These are phyloP conservation scores for Apostichopus leukothele DNA, from an alignment of 53 echinoderm and acorn worm species.

Conservation along the genomic window DNA sequence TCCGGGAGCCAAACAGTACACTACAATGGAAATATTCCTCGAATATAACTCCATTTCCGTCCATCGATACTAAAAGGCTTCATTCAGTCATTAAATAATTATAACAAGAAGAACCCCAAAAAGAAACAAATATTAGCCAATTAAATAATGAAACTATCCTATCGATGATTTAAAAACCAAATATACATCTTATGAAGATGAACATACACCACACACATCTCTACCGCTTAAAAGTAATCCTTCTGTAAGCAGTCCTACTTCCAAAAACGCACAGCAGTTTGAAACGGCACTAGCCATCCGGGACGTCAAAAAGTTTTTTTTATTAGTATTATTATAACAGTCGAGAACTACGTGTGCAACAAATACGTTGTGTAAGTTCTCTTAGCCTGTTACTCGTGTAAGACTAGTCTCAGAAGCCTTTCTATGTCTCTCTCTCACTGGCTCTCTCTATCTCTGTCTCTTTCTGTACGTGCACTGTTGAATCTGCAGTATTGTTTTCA, in stretches of 20 bases:
- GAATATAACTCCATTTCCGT: background rate
- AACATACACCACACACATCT: background rate
- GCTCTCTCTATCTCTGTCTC: no score
- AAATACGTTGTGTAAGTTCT: background rate
- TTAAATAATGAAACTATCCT: background rate
- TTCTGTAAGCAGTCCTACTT: background rate
- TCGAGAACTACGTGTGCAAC: background rate
- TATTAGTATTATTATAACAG: no score
- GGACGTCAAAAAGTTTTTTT: constrained; percentile 20
- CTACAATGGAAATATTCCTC: background rate
- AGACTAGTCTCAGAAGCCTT: background rate
- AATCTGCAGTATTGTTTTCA: background rate
- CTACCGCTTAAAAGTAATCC: background rate
- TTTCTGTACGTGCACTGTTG: no score
- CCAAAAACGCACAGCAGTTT: background rate
- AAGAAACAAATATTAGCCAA: background rate
- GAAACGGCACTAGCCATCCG: background rate
- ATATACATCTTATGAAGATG: background rate
- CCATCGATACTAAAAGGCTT: background rate
- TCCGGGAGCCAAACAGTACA: background rate
- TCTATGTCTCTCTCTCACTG: background rate
- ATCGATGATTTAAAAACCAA: background rate
- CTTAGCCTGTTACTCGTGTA: background rate
- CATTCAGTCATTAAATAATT: background rate
- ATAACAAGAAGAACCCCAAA: background rate